Base-by-base conservation (phyloP, 1,140 invertebrate genomes). In the Gryllus bimaculatus region DNA sequence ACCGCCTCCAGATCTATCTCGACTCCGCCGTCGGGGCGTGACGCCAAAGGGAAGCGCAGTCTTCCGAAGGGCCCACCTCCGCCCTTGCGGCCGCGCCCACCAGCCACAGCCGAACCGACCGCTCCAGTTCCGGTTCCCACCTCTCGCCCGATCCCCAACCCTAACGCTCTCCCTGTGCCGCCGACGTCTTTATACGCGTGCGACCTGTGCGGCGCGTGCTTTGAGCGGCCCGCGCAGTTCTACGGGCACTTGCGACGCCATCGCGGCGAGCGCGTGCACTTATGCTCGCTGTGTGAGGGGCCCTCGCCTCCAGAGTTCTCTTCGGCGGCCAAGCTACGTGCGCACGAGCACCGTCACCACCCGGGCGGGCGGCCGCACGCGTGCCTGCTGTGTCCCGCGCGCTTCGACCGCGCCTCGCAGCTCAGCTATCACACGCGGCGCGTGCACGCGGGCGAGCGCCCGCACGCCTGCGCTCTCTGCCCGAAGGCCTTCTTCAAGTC, bases 221-320 rank as follows among this genome's bases (percentile, higher is more conserved):
- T 83, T 66, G 76, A 80, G 3, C 83, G 82, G 48, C 83, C 84
- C 26, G 83, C 84, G 15, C 82, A 84, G 79, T 85, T 84, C 79
- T 84, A 83, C 39, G 83, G 82, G 18, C 84, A 85, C 78, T 79
- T 85, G 48, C 79, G 82, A 47, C 81, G 83, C 20, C 84, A 85
- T 76, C 82, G 82, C 15, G 83, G 82, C 4, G 83, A 85, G 78
- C 82, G 83, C 8, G 47, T 81, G 0, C 83, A 82, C 79, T 82
- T 81, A 21, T 85, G 83, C 48, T 73, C 79, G 10, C 81, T 83
- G 74, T 85, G 82, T 77, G 78, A 18, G 8, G 79, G 47, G 74
- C 73, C 77, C 48, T 18, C 15, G 18, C 20, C 21, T 47, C 66
- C 47, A 12, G 49, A 66, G 54, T 66, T 66, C 54, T 10, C 10